Evolutionary conservation across 2,113 vertebrate genomes (phyloP).

Genomic region (Sus scrofa): DNA sequence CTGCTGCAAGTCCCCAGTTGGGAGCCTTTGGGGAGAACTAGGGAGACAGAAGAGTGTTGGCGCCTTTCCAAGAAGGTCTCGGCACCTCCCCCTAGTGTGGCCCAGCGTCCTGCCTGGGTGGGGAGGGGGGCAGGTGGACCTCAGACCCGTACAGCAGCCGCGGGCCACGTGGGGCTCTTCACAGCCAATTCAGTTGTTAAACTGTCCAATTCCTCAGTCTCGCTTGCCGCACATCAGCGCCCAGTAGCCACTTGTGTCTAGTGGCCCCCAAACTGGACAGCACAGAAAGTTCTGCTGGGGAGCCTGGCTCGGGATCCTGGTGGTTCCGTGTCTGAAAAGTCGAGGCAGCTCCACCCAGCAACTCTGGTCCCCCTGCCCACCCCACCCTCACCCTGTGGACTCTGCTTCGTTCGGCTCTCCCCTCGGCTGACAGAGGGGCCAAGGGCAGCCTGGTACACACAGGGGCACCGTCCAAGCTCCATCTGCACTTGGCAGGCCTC

Average conservation of each 20-base stretch:
- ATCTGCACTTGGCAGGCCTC: neutral
- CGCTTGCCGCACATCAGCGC: neutral
- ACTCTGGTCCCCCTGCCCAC: neutral
- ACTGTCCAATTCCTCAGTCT: neutral
- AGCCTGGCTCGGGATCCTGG: neutral
- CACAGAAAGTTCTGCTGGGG: neutral
- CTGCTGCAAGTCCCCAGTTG: neutral
- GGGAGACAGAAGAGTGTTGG: neutral
- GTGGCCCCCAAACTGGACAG: neutral
- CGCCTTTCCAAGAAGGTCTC: neutral
- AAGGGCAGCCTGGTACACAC: accelerated
- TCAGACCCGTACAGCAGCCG: neutral
- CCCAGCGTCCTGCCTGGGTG: accelerated
- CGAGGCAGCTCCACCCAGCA: neutral
- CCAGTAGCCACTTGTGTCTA: accelerated
- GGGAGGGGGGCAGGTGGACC: neutral
- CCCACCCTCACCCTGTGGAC: neutral
- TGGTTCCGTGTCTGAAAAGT: accelerated
- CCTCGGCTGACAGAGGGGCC: neutral
- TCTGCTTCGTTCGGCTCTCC: neutral
- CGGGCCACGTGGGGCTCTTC: neutral
- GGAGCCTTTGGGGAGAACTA: accelerated
- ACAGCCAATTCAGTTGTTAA: neutral
- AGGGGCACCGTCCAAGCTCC: neutral
- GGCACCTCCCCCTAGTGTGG: neutral